A percentile compares a stretch with the other conserved stretches of the same genome.
These are phyloP conservation scores for Herpailurus yagouaroundi DNA, from an alignment of 2,113 vertebrate genomes.

Conservation along the genomic window DNA sequence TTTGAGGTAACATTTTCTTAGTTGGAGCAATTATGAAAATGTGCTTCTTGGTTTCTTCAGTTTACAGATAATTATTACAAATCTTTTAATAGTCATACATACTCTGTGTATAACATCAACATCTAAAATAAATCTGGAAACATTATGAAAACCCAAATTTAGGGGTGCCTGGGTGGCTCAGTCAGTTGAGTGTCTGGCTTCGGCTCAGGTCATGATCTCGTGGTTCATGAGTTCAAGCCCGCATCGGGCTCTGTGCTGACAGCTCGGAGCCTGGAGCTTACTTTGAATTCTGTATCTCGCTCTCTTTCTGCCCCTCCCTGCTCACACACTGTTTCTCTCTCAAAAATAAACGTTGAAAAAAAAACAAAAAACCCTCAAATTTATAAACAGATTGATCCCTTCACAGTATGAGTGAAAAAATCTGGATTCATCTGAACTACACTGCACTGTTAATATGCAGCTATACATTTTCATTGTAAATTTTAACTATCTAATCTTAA, in stretches of 20 bases:
- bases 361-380: not conserved
- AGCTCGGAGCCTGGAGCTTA: no score
- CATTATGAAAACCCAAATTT: not conserved
- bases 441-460: not conserved
- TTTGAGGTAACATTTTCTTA: slow-evolving; percentile 61
- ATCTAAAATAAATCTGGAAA: slow-evolving; percentile 32
- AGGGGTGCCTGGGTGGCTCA: not conserved
- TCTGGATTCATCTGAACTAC: not conserved
- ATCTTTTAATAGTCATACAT: slow-evolving; percentile 27
- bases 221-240: no score
- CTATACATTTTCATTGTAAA: not conserved
- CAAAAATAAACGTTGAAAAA: not conserved
- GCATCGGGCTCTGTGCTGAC: no score
- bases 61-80: slow-evolving; percentile 44
- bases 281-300: no score
- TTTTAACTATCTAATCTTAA: slow-evolving; percentile 15
- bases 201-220: no score
- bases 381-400: not conserved
- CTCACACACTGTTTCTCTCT: no score
- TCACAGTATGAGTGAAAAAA: not conserved
- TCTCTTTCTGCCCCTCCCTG: no score
- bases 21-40: slow-evolving; percentile 9
- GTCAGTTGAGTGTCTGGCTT: no score
- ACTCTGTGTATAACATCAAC: not conserved
- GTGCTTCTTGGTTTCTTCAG: not conserved